Base-by-base conservation (phyloP, 2,113 vertebrate genomes). In the Oryzias curvinotus region DNA sequence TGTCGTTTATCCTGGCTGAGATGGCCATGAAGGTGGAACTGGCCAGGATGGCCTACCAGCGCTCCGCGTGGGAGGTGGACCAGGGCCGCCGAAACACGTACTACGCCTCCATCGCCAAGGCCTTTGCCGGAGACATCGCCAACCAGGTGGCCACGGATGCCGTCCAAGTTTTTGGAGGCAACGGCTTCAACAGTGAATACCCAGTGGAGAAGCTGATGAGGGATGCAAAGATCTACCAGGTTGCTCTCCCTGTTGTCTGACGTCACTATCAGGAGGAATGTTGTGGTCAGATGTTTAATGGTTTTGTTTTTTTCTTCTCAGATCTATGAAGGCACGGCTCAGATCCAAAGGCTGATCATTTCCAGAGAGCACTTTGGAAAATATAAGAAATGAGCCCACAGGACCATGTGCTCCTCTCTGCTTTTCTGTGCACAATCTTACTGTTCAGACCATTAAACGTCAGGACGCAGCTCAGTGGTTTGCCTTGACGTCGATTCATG, bases 131-230 rank as follows among this genome's bases (percentile, higher is more conserved):
- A 14, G 96, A 98, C 87, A 87, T 95, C 56, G 95, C 95, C 75
- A 98, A 98, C 80, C 96, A 97, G 85, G 82, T 94, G 73, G 96
- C 96, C 19, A 2, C 87, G 26, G 96, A 98, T 28, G 96, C 96
- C 0, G 96, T 98, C 17, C 96, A 98, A 87, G 57, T 98, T 15
- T 98, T 99, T 28, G 96, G 96, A 56, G 96, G 96, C 76, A 96
- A 94, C 52, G 95, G 96, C 51, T 98, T 95, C 89, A 99, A 99
- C 88, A 94, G 93, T 50, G 96, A 98, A 2, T 98, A 98, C 86
- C 96, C 97, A 0, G 97, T 98, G 48, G 97, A 98, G 90, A 98
- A 98, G 68, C 92, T 98, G 50, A 97, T 98, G 96, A 94, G 96
- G 52, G 97, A 98, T 44, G 96, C 97, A 55, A 98, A 98, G 85